These are phyloP conservation scores for Micropoecilia bifurca DNA, from an alignment of 2,797 vertebrate species.

Conservation along the genomic window DNA sequence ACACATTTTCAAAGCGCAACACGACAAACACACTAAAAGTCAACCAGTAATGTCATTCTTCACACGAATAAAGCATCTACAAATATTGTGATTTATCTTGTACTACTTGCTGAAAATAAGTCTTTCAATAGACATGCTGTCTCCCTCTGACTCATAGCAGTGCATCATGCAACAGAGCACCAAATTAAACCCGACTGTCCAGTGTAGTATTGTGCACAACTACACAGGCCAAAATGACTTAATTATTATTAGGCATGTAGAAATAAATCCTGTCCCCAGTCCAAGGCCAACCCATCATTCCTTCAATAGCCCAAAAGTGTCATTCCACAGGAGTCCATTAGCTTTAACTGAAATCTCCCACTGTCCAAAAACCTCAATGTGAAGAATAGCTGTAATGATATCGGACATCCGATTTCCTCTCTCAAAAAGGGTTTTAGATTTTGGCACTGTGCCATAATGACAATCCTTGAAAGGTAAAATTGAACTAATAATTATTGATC, in stretches of 20 bases:
- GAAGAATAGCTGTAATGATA: not conserved
- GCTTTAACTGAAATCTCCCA: not conserved
- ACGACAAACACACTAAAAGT: not conserved
- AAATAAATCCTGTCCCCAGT: not conserved
- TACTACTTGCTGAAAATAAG: not conserved
- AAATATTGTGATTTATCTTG: not conserved
- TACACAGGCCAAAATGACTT: not conserved
- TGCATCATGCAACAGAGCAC: not conserved
- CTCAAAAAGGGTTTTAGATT: not conserved
- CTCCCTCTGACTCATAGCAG: not conserved
- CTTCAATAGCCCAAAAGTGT: not conserved
- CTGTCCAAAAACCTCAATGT: not conserved
- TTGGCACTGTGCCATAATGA: not conserved
- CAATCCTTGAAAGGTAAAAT: not conserved
- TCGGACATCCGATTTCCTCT: not conserved
- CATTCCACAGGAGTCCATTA: not conserved
- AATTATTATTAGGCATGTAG: not conserved
- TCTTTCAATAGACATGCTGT: not conserved
- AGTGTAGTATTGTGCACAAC: not conserved
- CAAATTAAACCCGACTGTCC: not conserved
- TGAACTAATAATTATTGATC: not conserved
- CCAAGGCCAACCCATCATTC: not conserved
- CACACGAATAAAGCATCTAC: not conserved
- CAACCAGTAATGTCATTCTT: not conserved
- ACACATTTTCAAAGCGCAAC: not conserved